A percentile compares a stretch with the other conserved stretches of the same genome.
phyloP scores from a whole-genome alignment of 1,140 invertebrate genomes.

The Asbolus verrucosus region DNA sequence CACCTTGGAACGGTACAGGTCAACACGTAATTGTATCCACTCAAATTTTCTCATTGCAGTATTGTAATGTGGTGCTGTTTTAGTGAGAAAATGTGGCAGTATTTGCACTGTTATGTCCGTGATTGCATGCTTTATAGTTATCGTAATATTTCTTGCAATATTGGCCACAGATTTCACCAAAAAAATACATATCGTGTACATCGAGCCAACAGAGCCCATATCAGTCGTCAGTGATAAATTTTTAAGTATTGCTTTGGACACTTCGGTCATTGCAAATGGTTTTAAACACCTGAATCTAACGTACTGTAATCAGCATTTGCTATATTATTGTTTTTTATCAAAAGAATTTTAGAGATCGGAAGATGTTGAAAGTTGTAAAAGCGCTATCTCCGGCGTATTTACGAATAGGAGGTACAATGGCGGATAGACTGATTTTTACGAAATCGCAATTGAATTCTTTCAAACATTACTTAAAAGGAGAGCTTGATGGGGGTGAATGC shows the following conservation, averaged over 20 bases:
- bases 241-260: constrained; percentile 60
- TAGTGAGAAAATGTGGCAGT: constrained; percentile 1
- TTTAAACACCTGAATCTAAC: constrained; percentile 59
- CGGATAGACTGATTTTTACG: constrained; percentile 73
- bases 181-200: constrained; percentile 2
- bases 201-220: not conserved
- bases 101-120: constrained; percentile 8
- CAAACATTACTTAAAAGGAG: constrained; percentile 55
- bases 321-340: not conserved
- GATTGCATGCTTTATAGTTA: not conserved
- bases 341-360: constrained; percentile 61
- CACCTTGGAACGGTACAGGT: not conserved
- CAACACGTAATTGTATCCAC: not conserved
- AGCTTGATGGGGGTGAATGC: constrained; percentile 62
- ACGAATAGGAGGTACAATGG: constrained; percentile 75
- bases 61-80: not conserved
- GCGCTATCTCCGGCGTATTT: constrained; percentile 72
- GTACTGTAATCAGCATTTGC: constrained; percentile 46
- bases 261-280: constrained; percentile 57
- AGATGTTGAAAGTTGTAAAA: constrained; percentile 69
- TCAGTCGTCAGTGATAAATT: constrained; percentile 53
- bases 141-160: constrained; percentile 7
- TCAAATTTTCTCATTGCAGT: constrained; percentile 13
- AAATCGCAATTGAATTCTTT: constrained; percentile 52
- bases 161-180: constrained; percentile 3